Base-by-base conservation (phyloP, 2,888 invertebrate species). In the Eupithecia subfuscata region DNA sequence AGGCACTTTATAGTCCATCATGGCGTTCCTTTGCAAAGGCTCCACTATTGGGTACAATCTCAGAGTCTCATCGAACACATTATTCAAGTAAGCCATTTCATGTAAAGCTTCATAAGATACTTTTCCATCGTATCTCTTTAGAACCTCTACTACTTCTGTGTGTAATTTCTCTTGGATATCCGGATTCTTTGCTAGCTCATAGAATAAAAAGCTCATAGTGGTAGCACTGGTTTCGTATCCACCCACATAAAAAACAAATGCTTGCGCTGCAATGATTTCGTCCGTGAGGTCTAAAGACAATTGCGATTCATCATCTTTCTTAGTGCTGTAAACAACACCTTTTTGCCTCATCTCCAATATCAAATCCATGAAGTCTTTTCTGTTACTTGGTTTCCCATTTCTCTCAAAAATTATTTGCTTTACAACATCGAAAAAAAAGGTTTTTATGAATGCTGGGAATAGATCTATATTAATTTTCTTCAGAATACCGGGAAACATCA, bases 151-250 rank as follows among this genome's bases (percentile, higher is more conserved):
- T 40, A 95, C 86, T 82, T 90, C 88, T 22, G 75, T 76, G 6
- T 81, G 76, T 4, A 92, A 67, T 81, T 87, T 91, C 0, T 87
- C 85, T 82, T 95, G 95, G 0, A 94, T 78, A 1, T 91, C 84
- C 16, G 86, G 89, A 79, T 94, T 87, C 4, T 81, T 65, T 0
- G 93, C 92, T 18, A 95, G 77, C 76, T 90, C 84, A 74, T 91
- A 90, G 9, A 91, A 76, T 48, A 89, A 77, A 67, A 88, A 92
- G 0, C 89, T 77, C 79, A 94, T 85, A 0, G 92, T 90, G 0
- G 91, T 89, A 0, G 95, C 90, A 60, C 90, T 91, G 1, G 94
- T 94, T 79, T 94, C 94, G 78, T 91, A 95, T 0, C 95, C 95
- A 11, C 89, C 95, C 2, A 86, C 84, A 75, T 92, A 94, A 79